Conservation (phyloP, 1,140 invertebrate genomes). For the Macrobrachium rosenbergii region DNA sequence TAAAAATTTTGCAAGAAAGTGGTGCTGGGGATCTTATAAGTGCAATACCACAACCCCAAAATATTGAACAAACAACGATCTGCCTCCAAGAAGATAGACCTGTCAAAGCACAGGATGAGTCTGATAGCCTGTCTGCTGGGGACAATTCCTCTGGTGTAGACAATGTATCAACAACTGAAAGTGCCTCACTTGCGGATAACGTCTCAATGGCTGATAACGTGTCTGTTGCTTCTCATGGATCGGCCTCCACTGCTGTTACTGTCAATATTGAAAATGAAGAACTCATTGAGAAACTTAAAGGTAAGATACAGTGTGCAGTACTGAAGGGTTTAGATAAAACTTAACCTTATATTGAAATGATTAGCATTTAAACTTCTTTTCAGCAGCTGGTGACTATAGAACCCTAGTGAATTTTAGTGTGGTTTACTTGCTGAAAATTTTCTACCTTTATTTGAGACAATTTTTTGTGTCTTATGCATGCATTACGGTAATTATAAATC, state of each 20-base stretch:
- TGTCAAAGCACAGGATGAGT: slow-evolving; percentile 11
- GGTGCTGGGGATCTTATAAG: slow-evolving; percentile 16
- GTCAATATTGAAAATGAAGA: slow-evolving; percentile 68
- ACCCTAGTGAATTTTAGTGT: too few species aligned
- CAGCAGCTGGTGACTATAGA: too few species aligned
- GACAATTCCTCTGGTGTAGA: slow-evolving; percentile 50
- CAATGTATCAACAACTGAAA: slow-evolving; percentile 42
- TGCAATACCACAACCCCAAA: slow-evolving; percentile 8
- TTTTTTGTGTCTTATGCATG: too few species aligned
- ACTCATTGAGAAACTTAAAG: slow-evolving; percentile 72
- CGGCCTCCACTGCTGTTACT: slow-evolving; percentile 48
- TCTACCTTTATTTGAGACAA: too few species aligned
- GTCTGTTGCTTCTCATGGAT: slow-evolving; percentile 56
- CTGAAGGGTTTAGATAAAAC: not conserved
- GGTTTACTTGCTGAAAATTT: too few species aligned
- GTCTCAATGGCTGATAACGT: slow-evolving; percentile 51
- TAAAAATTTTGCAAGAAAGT: slow-evolving; percentile 51
- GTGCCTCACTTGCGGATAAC: slow-evolving; percentile 43
- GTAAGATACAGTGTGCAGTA: slow-evolving; percentile 18
- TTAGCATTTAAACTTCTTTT: too few species aligned
- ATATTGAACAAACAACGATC: not conserved
- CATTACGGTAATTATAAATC: too few species aligned
- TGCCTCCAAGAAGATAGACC: not conserved
- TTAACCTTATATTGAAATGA: too few species aligned
- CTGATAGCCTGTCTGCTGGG: slow-evolving; percentile 30